Conservation (phyloP, 2,888 invertebrate genomes). For the Drosophila monieri region DNA sequence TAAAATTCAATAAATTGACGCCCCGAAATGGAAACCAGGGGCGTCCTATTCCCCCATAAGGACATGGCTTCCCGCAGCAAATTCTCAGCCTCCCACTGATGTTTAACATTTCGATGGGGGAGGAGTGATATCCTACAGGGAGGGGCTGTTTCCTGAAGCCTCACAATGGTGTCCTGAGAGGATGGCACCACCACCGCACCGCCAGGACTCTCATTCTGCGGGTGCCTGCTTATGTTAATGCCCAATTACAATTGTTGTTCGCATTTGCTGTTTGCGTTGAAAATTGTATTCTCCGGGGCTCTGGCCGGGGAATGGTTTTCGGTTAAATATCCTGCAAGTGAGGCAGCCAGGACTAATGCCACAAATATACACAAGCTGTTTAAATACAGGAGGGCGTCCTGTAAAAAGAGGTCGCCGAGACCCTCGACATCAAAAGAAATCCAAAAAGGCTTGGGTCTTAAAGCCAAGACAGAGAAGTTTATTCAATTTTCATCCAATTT, state of each 20-base stretch:
- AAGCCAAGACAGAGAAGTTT: neutral
- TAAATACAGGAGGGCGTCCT: neutral
- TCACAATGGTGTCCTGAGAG: neutral
- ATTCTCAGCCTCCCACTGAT: conserved; percentile 9
- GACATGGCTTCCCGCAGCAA: neutral
- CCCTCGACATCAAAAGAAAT: neutral
- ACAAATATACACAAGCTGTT: neutral
- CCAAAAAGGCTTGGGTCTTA: neutral
- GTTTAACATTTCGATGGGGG: conserved; percentile 6
- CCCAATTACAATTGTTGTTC: conserved; percentile 75
- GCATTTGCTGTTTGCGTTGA: conserved; percentile 68
- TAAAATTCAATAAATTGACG: conserved; percentile 77
- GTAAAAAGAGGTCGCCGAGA: neutral
- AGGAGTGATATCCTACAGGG: neutral
- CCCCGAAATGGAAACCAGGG: conserved; percentile 55
- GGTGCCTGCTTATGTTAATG: conserved; percentile 71
- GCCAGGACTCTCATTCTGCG: conserved; percentile 9
- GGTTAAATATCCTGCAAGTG: conserved; percentile 33
- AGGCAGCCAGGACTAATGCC: conserved; percentile 3
- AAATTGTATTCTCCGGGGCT: conserved; percentile 51
- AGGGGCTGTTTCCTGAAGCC: neutral
- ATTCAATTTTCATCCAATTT: neutral
- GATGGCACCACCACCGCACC: neutral
- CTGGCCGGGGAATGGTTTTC: conserved; percentile 7
- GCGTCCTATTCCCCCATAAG: too few relatives aligned